Conservation (phyloP, 2,113 vertebrate genomes). For the Melanerpes formicivorus region DNA sequence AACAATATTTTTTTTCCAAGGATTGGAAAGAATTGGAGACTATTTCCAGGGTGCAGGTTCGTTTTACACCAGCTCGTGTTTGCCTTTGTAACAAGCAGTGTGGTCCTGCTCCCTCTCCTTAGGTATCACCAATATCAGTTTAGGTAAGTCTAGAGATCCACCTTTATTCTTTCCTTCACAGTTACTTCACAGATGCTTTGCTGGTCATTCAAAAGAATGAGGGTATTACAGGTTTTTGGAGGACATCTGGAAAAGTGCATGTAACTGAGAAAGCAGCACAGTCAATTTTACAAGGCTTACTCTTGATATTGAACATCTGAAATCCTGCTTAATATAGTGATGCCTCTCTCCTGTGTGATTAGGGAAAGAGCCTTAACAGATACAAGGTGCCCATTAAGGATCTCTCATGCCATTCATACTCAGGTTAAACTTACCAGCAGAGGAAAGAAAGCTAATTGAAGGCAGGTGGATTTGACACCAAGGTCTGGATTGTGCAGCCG, state of each 20-base stretch:
- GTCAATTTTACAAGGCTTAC: not conserved
- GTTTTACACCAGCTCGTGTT: not conserved
- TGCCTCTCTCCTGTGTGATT: accelerated
- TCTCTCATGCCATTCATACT: no score
- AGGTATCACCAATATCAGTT: not conserved
- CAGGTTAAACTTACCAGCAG: not conserved
- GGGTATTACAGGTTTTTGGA: not conserved
- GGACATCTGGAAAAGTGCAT: not conserved
- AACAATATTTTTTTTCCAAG: not conserved
- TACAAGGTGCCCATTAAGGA: not conserved
- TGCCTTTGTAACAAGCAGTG: not conserved
- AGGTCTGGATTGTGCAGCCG: not conserved
- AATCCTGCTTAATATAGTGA: not conserved
- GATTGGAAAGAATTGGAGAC: not conserved
- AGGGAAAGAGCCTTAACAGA: not conserved
- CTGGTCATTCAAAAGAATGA: not conserved
- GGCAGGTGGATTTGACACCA: not conserved
- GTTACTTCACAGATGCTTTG: not conserved
- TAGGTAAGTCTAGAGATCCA: not conserved
- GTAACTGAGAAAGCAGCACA: not conserved
- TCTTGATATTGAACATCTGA: accelerated
- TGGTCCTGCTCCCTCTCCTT: not conserved
- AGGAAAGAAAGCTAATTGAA: not conserved
- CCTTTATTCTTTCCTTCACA: not conserved
- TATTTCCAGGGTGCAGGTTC: not conserved